These are phyloP conservation scores for Erynnis tages DNA, from an alignment of 2,888 invertebrate species.

Conservation along the genomic window DNA sequence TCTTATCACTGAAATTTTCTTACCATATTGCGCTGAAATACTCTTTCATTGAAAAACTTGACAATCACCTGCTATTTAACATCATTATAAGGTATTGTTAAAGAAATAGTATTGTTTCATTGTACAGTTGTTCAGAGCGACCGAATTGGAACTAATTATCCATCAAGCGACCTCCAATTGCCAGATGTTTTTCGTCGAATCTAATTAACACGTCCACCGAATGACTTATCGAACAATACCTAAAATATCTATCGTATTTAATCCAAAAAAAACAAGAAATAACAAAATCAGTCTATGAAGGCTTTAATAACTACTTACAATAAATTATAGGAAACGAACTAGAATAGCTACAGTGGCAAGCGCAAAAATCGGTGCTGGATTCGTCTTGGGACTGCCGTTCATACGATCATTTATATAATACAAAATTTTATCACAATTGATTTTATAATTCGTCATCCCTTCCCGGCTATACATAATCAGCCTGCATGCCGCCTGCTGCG, in stretches of 20 bases:
- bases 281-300: neutral
- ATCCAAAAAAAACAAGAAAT: neutral
- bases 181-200: conserved; percentile 22
- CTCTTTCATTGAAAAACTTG: no score
- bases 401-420: conserved; percentile 61
- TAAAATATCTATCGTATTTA: neutral
- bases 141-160: conserved; percentile 30
- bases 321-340: no score
- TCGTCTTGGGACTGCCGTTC: conserved; percentile 38
- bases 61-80: neutral
- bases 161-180: conserved; percentile 8
- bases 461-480: conserved; percentile 69
- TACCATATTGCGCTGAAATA: no score
- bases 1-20: no score
- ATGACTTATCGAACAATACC: conserved; percentile 14
- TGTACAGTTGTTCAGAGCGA: conserved; percentile 10
- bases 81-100: conserved; percentile 16
- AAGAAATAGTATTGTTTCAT: conserved; percentile 17
- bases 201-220: conserved; percentile 3
- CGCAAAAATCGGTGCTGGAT: conserved; percentile 13
- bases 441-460: conserved; percentile 60
- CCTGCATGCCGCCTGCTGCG: conserved; percentile 58
- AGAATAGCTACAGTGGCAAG: conserved; percentile 26
- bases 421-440: conserved; percentile 61
- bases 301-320: neutral